Base-by-base conservation (phyloP, 2,113 vertebrate species). In the Bujurquina vittata region DNA sequence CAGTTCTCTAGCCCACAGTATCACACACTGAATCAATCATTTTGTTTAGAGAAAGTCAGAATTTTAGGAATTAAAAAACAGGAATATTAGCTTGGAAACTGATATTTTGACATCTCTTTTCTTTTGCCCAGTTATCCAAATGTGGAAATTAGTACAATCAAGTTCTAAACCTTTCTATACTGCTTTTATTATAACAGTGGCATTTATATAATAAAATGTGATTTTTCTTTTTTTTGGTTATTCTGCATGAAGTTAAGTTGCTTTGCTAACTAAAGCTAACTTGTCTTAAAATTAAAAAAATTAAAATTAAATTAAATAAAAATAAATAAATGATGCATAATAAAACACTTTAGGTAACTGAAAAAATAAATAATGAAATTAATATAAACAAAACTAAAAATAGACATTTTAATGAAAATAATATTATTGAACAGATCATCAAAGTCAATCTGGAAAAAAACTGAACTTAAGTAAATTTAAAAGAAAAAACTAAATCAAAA, bases 91-190 rank as follows among this genome's bases (percentile, higher is more conserved):
- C 20, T 49, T 49, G 43, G 40, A 49, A 49, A 69, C 65, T 18
- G 40, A 67, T 29, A 69, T 69, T 29, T 69, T 49, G 23, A 69
- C 65, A 69, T 69, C 63, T 18, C 40, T 69, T 20, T 69, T 69
- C 46, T 69, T 69, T 69, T 69, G 18, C 17, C 7, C 43, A 18
- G 8, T 22, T 67, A 67, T 46, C 37, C 43, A 69, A 69, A 40
- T 22, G 10, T 18, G 37, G 40, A 43, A 43, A 43, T 67, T 67
- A 67, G 22, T 26, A 46, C n/a, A 26, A 14, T 26, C 23, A 46
- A 1, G 35, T 40, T 63, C 4, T 2, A 63, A 40, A 22, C 35
- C 8, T 37, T 37, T 37, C 8, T 37, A 10, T 37, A 37, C 35
- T 37, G 35, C 62, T 23, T 23, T 43, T 17, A 46, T 46, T 22